Conservation (phyloP, 2,888 invertebrate genomes). For the Polyommatus icarus region DNA sequence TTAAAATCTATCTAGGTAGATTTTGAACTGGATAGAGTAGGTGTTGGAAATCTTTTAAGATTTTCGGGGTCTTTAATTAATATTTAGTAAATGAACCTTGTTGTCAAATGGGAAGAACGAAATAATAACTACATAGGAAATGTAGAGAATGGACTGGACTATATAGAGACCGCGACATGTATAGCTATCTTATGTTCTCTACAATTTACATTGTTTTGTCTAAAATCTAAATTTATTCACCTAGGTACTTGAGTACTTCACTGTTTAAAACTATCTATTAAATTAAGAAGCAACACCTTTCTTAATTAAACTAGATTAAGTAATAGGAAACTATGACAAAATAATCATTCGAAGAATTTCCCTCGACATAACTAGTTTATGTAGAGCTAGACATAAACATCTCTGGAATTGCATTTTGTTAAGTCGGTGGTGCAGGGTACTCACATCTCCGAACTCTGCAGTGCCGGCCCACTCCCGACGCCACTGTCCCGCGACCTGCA, state of each 20-base stretch:
- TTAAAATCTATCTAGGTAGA: neutral
- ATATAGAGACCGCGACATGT: neutral
- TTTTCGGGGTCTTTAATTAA: neutral
- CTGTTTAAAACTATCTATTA: neutral
- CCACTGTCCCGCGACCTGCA: constrained; percentile 78
- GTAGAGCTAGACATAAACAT: neutral
- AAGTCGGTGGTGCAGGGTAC: constrained; percentile 45
- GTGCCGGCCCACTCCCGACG: constrained; percentile 75
- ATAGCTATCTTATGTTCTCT: neutral
- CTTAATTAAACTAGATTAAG: neutral
- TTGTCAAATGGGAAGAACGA: neutral
- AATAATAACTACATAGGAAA: neutral
- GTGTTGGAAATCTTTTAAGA: neutral
- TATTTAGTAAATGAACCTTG: neutral
- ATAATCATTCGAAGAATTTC: neutral
- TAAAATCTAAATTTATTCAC: neutral
- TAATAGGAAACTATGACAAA: neutral
- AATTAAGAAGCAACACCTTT: neutral
- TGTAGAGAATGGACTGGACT: neutral
- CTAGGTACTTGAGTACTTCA: neutral
- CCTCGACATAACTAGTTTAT: neutral
- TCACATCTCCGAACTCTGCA: constrained; percentile 77
- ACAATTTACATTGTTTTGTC: neutral
- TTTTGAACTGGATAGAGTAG: neutral
- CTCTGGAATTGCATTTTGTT: constrained; percentile 16